phyloP scores from a whole-genome alignment of 2,113 vertebrate genomes.

The Macaca mulatta region DNA sequence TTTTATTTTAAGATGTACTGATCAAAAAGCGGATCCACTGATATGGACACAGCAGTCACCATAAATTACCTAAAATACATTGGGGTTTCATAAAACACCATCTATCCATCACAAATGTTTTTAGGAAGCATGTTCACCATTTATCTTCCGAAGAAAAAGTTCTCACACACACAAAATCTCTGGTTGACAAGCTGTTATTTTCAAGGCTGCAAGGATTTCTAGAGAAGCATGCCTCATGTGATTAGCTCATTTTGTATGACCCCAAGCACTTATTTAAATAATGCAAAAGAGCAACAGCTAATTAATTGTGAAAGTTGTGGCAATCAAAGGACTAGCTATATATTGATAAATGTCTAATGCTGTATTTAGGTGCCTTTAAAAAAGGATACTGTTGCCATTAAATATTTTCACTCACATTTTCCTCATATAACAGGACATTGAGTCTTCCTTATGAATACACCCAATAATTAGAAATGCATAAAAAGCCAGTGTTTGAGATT shows the following conservation, averaged over 20 bases:
- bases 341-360: neutral
- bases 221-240: neutral
- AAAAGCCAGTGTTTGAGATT: neutral
- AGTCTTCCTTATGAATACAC: neutral
- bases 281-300: conserved; percentile 14
- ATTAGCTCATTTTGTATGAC: neutral
- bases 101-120: neutral
- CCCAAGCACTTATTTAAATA: conserved; percentile 28
- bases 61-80: neutral
- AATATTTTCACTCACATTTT: conserved; percentile 24
- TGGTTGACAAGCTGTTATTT: neutral
- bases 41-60: neutral
- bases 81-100: neutral
- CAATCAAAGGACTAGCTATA: conserved; percentile 31
- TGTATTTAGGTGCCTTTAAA: conserved; percentile 14
- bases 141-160: neutral
- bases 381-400: neutral
- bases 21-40: neutral
- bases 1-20: neutral
- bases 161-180: neutral
- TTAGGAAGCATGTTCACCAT: neutral
- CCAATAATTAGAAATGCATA: conserved; percentile 14
- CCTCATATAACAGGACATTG: neutral
- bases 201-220: neutral
- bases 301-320: neutral